phyloP scores from a whole-genome alignment of 2,888 invertebrate species.

The Molanna angustata region DNA sequence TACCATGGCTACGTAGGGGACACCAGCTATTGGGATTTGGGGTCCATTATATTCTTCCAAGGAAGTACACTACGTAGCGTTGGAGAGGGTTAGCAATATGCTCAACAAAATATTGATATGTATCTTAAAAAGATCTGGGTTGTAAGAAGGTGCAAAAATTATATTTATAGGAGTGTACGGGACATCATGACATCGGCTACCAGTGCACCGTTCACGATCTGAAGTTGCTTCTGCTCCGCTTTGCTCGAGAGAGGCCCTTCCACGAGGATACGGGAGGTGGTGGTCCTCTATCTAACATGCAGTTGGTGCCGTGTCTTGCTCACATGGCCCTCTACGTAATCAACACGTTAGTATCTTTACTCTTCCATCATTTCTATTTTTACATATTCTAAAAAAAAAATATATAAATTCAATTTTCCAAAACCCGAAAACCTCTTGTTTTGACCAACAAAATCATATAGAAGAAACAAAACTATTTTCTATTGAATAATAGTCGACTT shows the following conservation, averaged over 20 bases:
- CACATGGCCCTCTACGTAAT: conserved; percentile 94
- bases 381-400: background rate
- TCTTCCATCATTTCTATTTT: background rate
- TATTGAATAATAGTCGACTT: too few species aligned
- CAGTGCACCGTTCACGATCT: conserved; percentile 87
- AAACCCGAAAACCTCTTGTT: too few species aligned
- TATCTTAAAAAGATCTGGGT: too few species aligned
- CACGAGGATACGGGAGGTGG: conserved; percentile 97
- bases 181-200: conserved; percentile 75
- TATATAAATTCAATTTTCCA: too few species aligned
- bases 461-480: too few species aligned
- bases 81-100: too few species aligned
- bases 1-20: too few species aligned
- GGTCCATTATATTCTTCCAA: too few species aligned
- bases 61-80: too few species aligned
- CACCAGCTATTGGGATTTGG: too few species aligned
- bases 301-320: conserved; percentile 89
- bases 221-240: conserved; percentile 82
- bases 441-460: too few species aligned
- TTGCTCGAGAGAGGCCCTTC: conserved; percentile 93
- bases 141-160: background rate
- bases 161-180: conserved; percentile 59
- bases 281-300: conserved; percentile 96
- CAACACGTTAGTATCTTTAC: conserved; percentile 65
- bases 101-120: too few species aligned